Evolutionary conservation across 2,113 vertebrate species (phyloP).

Genomic region (Fregata magnificens): DNA sequence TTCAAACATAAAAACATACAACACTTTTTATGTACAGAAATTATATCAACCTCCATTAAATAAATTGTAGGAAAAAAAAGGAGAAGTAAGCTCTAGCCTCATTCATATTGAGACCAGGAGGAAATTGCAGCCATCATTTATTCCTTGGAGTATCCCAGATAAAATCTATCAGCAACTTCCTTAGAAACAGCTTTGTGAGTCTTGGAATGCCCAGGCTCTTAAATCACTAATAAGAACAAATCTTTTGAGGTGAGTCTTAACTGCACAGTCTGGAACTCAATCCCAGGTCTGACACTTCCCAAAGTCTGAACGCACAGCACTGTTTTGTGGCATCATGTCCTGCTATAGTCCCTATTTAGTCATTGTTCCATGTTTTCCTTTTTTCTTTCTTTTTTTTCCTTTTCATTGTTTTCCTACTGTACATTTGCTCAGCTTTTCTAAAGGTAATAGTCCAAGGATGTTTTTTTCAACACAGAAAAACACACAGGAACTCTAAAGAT

Average conservation of each 20-base stretch:
- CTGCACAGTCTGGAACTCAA: background rate
- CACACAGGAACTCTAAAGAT: background rate
- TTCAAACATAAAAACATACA: background rate
- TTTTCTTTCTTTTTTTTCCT: background rate
- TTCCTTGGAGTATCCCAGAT: background rate
- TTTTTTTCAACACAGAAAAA: background rate
- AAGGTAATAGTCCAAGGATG: background rate
- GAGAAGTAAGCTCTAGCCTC: background rate
- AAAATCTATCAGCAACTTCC: constrained; percentile 1
- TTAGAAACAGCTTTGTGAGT: background rate
- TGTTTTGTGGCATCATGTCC: background rate
- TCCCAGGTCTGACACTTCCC: background rate
- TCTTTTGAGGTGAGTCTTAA: background rate
- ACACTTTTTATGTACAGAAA: background rate
- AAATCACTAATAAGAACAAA: background rate
- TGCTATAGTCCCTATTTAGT: background rate
- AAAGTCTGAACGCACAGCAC: background rate
- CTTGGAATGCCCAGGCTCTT: background rate
- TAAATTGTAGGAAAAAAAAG: background rate
- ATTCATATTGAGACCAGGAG: background rate
- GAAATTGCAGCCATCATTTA: background rate
- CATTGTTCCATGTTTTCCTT: background rate
- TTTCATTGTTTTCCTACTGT: background rate
- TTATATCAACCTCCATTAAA: background rate
- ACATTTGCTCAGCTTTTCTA: background rate